Conservation (phyloP, 1,140 invertebrate species). For the Polypedilum pembai region DNA sequence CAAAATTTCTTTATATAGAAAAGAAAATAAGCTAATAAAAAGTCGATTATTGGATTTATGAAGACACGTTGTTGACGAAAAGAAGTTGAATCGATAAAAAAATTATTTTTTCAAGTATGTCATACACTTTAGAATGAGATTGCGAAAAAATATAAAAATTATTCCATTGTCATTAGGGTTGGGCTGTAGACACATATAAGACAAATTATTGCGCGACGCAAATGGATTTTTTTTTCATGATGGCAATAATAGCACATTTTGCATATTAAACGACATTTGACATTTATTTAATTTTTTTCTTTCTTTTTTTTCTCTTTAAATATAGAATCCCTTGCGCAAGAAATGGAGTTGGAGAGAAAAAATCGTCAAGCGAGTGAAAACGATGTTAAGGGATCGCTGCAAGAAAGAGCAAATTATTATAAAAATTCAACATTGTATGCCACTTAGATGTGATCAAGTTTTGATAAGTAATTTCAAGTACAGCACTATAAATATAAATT, state of each 20-base stretch:
- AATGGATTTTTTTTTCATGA: slow-evolving; percentile 25
- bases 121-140: neutral
- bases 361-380: slow-evolving; percentile 68
- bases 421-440: slow-evolving; percentile 79
- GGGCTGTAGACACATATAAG: neutral
- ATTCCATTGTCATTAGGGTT: slow-evolving; percentile 15
- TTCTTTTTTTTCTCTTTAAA: slow-evolving; percentile 39
- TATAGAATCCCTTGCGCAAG: slow-evolving; percentile 74
- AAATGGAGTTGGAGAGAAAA: slow-evolving; percentile 77
- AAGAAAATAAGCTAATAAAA: too few relatives aligned
- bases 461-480: neutral
- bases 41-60: slow-evolving; percentile 24
- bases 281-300: slow-evolving; percentile 33
- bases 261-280: slow-evolving; percentile 27
- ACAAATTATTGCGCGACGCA: slow-evolving; percentile 7
- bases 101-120: slow-evolving; percentile 7
- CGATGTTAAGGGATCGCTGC: slow-evolving; percentile 75
- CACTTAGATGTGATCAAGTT: slow-evolving; percentile 54
- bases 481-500: neutral
- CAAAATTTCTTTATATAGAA: too few relatives aligned
- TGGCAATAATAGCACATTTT: slow-evolving; percentile 6
- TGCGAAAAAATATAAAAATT: neutral
- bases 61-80: neutral
- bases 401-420: slow-evolving; percentile 71
- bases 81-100: slow-evolving; percentile 22